A percentile compares a stretch with the other conserved stretches of the same genome.
These are phyloP conservation scores for Blera fallax DNA, from an alignment of 2,888 invertebrate species.

Conservation along the genomic window DNA sequence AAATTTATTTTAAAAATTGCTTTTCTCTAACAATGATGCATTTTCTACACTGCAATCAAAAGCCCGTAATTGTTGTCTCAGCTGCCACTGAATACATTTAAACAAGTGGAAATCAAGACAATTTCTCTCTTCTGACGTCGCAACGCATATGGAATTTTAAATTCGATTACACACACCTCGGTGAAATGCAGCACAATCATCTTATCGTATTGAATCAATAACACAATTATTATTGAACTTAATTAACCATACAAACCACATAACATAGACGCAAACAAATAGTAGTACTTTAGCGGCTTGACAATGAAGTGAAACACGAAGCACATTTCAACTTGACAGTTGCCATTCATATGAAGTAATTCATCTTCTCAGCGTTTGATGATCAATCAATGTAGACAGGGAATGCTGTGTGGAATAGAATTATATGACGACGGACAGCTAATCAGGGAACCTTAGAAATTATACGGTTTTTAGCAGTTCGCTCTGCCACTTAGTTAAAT, in stretches of 20 bases:
- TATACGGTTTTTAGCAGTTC: not conserved
- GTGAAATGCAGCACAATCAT: not conserved
- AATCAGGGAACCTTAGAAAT: not conserved
- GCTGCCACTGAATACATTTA: not conserved
- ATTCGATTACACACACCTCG: slow-evolving; percentile 6
- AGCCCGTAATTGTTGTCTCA: not conserved
- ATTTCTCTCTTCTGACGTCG: not conserved
- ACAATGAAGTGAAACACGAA: not conserved
- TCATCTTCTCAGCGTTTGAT: not conserved
- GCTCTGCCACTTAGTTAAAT: slow-evolving; percentile 1
- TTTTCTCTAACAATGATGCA: slow-evolving; percentile 10
- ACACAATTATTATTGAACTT: slow-evolving; percentile 31
- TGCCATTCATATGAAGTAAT: not conserved
- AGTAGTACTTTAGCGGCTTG: not conserved
- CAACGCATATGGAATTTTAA: slow-evolving; percentile 5
- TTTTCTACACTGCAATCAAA: not conserved
- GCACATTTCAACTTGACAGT: not conserved
- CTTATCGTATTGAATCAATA: slow-evolving; percentile 34
- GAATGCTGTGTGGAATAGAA: not conserved
- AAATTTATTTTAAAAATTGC: slow-evolving; percentile 7
- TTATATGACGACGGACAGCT: not conserved
- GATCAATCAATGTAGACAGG: slow-evolving; percentile 20
- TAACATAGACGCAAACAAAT: not conserved
- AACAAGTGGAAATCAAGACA: slow-evolving; percentile 12
- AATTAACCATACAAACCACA: slow-evolving; percentile 2